Percentiles rank a stretch among this genome's conserved stretches.
These are phyloP conservation scores for Cataglyphis hispanica DNA, from an alignment of 1,140 invertebrate species.

Conservation along the genomic window DNA sequence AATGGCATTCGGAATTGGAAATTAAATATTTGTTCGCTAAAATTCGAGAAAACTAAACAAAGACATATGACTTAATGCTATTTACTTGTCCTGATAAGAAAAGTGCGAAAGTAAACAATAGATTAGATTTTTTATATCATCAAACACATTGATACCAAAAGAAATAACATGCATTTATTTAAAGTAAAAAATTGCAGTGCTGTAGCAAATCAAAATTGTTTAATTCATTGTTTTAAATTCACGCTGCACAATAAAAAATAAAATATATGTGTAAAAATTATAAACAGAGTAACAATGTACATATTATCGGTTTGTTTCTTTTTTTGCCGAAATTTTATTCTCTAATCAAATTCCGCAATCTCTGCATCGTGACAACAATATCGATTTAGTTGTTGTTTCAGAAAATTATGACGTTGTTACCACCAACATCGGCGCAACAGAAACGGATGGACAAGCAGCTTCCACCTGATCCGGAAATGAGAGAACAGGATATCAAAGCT, in stretches of 20 bases:
- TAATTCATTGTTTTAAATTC: background rate
- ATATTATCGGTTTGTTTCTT: background rate
- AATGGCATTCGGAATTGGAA: background rate
- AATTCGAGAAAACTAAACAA: conserved; percentile 14
- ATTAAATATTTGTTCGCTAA: conserved; percentile 40
- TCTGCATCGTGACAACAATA: conserved; percentile 7
- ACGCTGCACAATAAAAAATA: background rate
- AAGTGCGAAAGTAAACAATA: conserved; percentile 39
- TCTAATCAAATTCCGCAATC: background rate
- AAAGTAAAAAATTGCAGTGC: background rate
- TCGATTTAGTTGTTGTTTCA: conserved; percentile 27
- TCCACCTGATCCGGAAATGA: conserved; percentile 81
- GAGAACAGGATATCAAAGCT: conserved; percentile 79
- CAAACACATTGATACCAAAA: background rate
- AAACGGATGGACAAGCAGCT: conserved; percentile 81
- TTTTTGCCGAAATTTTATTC: background rate
- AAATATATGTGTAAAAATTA: background rate
- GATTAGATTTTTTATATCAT: conserved; percentile 15
- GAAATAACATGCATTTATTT: background rate
- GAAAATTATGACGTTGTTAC: conserved; percentile 81
- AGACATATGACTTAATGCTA: background rate
- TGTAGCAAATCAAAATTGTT: background rate
- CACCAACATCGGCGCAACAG: conserved; percentile 83
- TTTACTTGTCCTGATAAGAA: background rate
- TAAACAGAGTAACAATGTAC: background rate